Conservation (phyloP, 2,113 vertebrate species). For the Paracanthobrama guichenoti region DNA sequence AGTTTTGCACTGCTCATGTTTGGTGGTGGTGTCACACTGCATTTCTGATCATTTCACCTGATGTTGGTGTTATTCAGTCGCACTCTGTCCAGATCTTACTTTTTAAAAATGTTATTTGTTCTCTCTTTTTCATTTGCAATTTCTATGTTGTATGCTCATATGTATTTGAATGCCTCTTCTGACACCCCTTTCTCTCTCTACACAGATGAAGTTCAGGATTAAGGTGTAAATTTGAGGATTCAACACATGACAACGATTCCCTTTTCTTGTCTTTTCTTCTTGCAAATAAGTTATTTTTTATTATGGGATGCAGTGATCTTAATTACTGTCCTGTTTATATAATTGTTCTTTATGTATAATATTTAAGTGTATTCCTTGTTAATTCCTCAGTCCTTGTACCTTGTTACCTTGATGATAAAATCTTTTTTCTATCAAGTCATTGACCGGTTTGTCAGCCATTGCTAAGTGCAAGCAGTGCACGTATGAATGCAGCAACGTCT, state of each 20-base stretch:
- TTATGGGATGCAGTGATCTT: neutral
- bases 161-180: neutral
- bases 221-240: slow-evolving; percentile 43
- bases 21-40: neutral
- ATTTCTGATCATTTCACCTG: slow-evolving; percentile 9
- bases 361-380: slow-evolving; percentile 42
- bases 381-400: too few relatives aligned
- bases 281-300: neutral
- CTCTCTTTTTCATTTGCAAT: neutral
- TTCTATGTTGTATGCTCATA: neutral
- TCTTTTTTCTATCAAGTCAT: neutral
- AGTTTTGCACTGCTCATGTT: neutral
- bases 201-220: slow-evolving; percentile 51
- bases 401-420: slow-evolving; percentile 12
- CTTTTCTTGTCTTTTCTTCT: neutral
- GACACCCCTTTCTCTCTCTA: neutral
- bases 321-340: slow-evolving; percentile 22
- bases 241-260: neutral
- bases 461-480: neutral
- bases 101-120: neutral
- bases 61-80: neutral
- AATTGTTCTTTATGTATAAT: neutral
- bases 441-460: neutral
- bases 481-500: neutral
- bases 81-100: neutral